Evolutionary conservation across 1,140 invertebrate genomes (phyloP).

Genomic region (Saxidomus purpurata): DNA sequence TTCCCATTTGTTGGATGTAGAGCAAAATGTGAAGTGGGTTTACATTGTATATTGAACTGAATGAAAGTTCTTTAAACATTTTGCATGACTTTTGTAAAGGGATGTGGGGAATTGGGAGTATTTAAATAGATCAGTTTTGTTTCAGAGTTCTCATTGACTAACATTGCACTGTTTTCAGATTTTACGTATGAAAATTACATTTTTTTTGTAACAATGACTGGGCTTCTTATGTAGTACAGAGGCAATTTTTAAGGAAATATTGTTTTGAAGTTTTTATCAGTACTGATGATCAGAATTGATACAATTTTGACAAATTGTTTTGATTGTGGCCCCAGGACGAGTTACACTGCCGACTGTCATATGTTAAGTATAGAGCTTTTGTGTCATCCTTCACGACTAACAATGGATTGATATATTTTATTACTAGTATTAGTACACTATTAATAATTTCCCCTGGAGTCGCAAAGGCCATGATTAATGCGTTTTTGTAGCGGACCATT

Average conservation of each 20-base stretch:
- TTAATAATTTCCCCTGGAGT: constrained; percentile 6
- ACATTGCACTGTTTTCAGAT: background rate
- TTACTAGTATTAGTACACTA: background rate
- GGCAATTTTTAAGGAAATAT: constrained; percentile 4
- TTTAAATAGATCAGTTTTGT: background rate
- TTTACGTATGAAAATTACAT: too few species aligned
- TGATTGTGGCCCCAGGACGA: background rate
- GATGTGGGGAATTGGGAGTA: background rate
- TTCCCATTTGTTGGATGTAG: background rate
- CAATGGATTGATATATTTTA: constrained; percentile 8
- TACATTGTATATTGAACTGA: too few species aligned
- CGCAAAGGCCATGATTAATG: background rate
- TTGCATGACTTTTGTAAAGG: background rate
- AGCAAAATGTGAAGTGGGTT: background rate
- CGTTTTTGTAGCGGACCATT: background rate
- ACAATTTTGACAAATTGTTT: background rate
- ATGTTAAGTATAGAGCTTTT: background rate
- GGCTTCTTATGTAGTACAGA: too few species aligned
- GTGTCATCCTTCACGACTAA: background rate
- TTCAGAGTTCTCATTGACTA: background rate
- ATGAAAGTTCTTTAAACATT: background rate
- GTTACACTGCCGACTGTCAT: background rate
- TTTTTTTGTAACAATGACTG: too few species aligned
- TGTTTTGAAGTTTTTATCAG: constrained; percentile 8
- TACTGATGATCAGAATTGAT: constrained; percentile 6